Conservation (phyloP, 2,113 vertebrate genomes). For the Setophaga petechia region DNA sequence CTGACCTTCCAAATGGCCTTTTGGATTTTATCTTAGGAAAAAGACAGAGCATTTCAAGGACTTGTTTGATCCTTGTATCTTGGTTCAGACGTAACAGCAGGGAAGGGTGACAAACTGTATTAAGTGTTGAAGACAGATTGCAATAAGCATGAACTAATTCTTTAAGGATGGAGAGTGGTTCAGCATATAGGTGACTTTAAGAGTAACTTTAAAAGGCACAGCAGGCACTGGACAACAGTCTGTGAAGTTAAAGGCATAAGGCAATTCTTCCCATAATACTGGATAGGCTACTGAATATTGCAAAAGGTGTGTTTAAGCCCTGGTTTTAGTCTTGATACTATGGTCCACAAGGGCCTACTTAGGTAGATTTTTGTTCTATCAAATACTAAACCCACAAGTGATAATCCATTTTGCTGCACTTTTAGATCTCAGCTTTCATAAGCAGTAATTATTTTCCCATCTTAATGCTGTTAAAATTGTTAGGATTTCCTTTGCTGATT, state of each 20-base stretch:
- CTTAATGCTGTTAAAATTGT: neutral
- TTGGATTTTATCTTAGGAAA: neutral
- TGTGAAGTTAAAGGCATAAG: neutral
- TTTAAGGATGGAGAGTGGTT: neutral
- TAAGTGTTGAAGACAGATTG: neutral
- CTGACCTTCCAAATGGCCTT: neutral
- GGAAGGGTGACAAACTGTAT: neutral
- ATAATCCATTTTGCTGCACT: neutral
- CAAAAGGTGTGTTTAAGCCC: neutral
- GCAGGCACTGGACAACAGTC: neutral
- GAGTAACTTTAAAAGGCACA: neutral
- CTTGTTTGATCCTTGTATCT: neutral
- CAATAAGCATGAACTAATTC: neutral
- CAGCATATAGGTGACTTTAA: neutral
- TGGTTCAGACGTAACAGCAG: neutral
- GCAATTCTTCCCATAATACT: neutral
- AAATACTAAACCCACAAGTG: neutral
- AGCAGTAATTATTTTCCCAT: accelerated
- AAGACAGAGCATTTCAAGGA: neutral
- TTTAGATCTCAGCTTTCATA: neutral
- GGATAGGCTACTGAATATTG: neutral
- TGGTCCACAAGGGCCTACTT: neutral
- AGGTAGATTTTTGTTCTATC: neutral
- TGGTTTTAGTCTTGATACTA: neutral
- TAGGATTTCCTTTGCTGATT: neutral